Evolutionary conservation across 2,797 vertebrate species (phyloP).

Genomic region (Todus mexicanus): DNA sequence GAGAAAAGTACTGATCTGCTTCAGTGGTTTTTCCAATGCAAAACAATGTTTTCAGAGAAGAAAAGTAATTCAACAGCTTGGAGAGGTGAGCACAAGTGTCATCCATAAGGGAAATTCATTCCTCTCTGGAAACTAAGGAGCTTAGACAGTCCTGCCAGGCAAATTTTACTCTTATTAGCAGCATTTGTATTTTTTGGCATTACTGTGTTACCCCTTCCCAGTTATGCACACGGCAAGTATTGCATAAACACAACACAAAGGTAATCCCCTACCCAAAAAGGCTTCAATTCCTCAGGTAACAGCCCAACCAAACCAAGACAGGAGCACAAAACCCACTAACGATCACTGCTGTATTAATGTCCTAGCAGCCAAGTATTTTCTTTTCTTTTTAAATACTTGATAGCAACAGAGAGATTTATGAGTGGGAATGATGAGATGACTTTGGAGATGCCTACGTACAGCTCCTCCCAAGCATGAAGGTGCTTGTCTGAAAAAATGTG

Average conservation of each 20-base stretch:
- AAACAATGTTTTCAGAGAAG: background rate
- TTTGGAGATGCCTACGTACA: background rate
- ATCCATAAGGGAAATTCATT: background rate
- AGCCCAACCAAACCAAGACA: background rate
- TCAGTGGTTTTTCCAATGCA: background rate
- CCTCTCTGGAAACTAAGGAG: background rate
- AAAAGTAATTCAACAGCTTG: background rate
- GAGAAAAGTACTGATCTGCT: background rate
- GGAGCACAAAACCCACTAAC: background rate
- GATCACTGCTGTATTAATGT: fast-evolving
- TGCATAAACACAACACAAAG: background rate
- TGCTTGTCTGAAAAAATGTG: background rate
- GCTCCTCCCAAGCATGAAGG: constrained; percentile 19
- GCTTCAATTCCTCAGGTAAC: background rate
- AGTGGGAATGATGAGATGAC: background rate
- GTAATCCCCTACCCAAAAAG: background rate
- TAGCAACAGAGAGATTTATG: background rate
- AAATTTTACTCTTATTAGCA: background rate
- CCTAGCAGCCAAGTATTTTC: background rate
- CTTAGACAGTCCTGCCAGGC: background rate
- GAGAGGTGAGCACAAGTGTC: fast-evolving
- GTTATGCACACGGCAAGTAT: background rate
- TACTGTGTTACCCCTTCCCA: background rate
- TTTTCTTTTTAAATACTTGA: background rate
- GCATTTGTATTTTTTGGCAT: background rate